Conservation (phyloP, 1,140 invertebrate genomes). For the Zaprionus camerounensis region DNA sequence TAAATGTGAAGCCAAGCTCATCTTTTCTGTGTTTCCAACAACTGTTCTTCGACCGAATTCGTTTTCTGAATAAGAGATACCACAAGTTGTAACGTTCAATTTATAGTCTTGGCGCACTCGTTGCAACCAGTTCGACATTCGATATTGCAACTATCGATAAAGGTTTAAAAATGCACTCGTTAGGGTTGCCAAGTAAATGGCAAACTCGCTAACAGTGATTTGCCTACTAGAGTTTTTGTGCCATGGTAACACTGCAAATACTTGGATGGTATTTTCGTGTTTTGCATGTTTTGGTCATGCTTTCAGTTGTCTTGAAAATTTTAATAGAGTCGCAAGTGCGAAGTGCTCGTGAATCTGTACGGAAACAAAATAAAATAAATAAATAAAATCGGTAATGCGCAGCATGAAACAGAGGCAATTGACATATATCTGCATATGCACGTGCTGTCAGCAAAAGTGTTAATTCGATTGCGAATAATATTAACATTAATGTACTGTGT, state of each 20-base stretch:
- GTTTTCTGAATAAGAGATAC: not conserved
- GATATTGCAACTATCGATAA: not conserved
- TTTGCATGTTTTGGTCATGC: conserved; percentile 12
- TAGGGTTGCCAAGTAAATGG: not conserved
- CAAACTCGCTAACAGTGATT: not conserved
- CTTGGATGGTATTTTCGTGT: conserved; percentile 16
- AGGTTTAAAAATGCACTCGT: not conserved
- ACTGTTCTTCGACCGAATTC: not conserved
- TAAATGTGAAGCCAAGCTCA: conserved; percentile 11
- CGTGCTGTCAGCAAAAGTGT: conserved; percentile 27
- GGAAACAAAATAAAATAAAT: conserved; percentile 45
- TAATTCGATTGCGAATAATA: conserved; percentile 25
- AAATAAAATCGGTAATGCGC: conserved; percentile 51
- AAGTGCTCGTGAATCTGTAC: conserved; percentile 6
- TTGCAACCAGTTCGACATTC: not conserved
- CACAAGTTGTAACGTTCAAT: not conserved
- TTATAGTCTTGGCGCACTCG: not conserved
- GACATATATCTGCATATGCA: conserved; percentile 34
- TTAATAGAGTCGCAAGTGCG: conserved; percentile 30
- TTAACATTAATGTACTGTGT: conserved; percentile 11
- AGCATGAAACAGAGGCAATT: conserved; percentile 14
- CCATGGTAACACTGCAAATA: not conserved
- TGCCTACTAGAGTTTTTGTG: not conserved
- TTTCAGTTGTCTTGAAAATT: conserved; percentile 50
- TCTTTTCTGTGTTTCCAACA: not conserved